Evolutionary conservation across 2,888 invertebrate species (phyloP).

Genomic region (Drosophila glabriapex): DNA sequence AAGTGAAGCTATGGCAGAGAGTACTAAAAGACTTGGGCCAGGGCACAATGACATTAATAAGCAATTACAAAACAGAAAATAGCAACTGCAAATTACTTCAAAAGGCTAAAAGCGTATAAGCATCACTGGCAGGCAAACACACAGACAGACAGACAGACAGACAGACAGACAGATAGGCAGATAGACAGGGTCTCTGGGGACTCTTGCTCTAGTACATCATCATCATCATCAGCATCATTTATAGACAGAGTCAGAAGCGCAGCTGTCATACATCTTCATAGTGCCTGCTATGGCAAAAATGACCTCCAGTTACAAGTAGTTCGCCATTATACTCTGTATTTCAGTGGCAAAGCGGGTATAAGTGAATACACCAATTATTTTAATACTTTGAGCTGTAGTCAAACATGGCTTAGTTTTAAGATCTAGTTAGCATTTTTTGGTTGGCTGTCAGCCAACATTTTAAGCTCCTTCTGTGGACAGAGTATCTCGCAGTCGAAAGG

Average conservation of each 20-base stretch:
- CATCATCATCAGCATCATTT: slow-evolving; percentile 29
- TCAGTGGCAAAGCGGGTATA: background rate
- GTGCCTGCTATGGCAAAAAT: slow-evolving; percentile 54
- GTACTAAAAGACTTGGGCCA: slow-evolving; percentile 7
- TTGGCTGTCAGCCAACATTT: background rate
- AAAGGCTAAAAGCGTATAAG: slow-evolving; percentile 63
- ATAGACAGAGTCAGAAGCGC: slow-evolving; percentile 29
- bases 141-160: background rate
- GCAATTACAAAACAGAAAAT: slow-evolving; percentile 78
- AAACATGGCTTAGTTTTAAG: background rate
- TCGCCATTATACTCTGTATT: slow-evolving; percentile 9
- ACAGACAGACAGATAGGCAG: slow-evolving; percentile 1
- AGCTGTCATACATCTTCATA: slow-evolving; percentile 70
- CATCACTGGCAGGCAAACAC: slow-evolving; percentile 11
- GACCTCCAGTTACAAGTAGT: slow-evolving; percentile 69
- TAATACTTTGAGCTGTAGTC: background rate
- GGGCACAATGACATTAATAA: slow-evolving; percentile 77
- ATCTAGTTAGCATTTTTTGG: background rate
- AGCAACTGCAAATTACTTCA: slow-evolving; percentile 81
- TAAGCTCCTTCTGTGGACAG: background rate
- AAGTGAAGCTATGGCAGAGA: slow-evolving; percentile 67
- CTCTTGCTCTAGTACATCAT: slow-evolving; percentile 53
- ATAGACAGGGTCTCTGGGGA: slow-evolving; percentile 7
- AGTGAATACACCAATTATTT: background rate
- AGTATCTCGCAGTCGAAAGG: slow-evolving; percentile 9